Conservation (phyloP, 2,113 vertebrate genomes). For the Chaetodon trifascialis region DNA sequence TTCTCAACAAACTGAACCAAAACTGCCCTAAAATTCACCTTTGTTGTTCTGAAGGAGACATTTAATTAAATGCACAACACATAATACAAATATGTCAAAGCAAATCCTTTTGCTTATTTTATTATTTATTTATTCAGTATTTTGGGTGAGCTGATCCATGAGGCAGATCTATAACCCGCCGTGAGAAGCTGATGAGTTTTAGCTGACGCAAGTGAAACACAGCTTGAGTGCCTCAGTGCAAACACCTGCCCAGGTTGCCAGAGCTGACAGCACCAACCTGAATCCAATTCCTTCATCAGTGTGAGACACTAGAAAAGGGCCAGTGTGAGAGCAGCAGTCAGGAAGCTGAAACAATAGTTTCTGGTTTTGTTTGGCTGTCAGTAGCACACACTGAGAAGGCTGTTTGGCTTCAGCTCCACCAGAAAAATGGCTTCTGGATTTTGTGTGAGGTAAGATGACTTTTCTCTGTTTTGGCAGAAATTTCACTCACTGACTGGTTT, state of each 20-base stretch:
- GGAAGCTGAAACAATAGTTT: not conserved
- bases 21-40: not conserved
- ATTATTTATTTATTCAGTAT: too few relatives aligned
- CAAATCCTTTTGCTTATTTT: too few relatives aligned
- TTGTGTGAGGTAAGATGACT: not conserved
- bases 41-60: too few relatives aligned
- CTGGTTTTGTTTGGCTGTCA: not conserved
- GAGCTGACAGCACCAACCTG: not conserved
- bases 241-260: constrained; percentile 21
- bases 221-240: not conserved
- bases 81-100: not conserved
- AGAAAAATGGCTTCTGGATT: constrained; percentile 33
- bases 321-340: fast-evolving
- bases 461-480: fast-evolving
- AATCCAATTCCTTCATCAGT: constrained; percentile 3
- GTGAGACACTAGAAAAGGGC: not conserved
- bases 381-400: fast-evolving
- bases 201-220: too few relatives aligned
- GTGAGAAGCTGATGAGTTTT: too few relatives aligned
- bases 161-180: too few relatives aligned
- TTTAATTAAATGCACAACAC: not conserved
- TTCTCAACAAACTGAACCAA: too few relatives aligned
- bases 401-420: not conserved
- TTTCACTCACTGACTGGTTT: fast-evolving
- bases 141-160: too few relatives aligned